Conservation (phyloP, 2,888 invertebrate species). For the Nomada fabriciana region DNA sequence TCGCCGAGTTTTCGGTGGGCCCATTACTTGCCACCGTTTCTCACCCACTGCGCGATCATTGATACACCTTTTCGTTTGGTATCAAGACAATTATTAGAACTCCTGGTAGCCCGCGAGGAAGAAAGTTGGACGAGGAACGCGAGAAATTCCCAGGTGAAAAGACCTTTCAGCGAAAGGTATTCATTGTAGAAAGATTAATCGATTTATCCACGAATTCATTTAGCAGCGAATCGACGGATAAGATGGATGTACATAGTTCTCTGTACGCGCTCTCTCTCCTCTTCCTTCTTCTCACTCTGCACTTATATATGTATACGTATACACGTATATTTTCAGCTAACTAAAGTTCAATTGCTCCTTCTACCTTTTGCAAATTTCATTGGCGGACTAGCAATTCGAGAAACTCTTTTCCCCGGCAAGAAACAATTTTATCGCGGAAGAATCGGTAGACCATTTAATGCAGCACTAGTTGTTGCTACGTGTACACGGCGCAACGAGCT, state of each 20-base stretch:
- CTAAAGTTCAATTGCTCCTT: not conserved
- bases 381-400: not conserved
- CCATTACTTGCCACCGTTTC: constrained; percentile 26
- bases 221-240: constrained; percentile 64
- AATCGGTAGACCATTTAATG: constrained; percentile 28
- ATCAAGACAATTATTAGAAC: constrained; percentile 34
- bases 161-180: constrained; percentile 25
- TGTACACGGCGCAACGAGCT: constrained; percentile 24
- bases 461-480: constrained; percentile 39
- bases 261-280: not conserved
- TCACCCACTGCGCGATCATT: constrained; percentile 29
- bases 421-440: constrained; percentile 18
- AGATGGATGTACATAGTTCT: constrained; percentile 53
- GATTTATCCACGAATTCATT: constrained; percentile 67
- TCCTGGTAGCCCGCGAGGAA: not conserved
- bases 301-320: not conserved
- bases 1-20: constrained; percentile 3
- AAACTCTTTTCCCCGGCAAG: not conserved
- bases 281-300: not conserved
- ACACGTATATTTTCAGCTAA: not conserved
- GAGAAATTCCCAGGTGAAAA: constrained; percentile 12
- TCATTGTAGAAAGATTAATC: constrained; percentile 61
- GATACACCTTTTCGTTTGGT: not conserved
- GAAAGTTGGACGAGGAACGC: not conserved
- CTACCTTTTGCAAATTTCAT: not conserved